These are phyloP conservation scores for Cheilosia urbana DNA, from an alignment of 2,888 invertebrate species.

Conservation along the genomic window DNA sequence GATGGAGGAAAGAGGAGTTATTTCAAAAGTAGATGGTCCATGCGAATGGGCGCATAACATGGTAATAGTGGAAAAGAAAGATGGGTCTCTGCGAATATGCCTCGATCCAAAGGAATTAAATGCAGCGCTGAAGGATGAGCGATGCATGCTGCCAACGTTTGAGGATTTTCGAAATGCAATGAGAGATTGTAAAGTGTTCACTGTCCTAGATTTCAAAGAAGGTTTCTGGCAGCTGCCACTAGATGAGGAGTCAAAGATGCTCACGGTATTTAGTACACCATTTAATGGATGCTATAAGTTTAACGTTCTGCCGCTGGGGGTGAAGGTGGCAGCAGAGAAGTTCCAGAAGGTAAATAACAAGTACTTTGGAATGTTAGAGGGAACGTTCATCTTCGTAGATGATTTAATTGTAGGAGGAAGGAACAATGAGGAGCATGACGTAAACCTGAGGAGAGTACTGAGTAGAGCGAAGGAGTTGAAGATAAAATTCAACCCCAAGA, in stretches of 20 bases:
- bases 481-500: too few species aligned
- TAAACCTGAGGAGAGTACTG: too few species aligned
- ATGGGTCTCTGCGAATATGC: conserved; percentile 15
- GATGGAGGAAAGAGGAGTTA: conserved; percentile 68
- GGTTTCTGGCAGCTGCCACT: background rate
- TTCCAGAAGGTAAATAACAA: conserved; percentile 38
- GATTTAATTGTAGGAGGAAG: too few species aligned
- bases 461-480: too few species aligned
- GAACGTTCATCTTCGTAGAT: too few species aligned
- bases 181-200: too few species aligned
- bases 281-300: conserved; percentile 37
- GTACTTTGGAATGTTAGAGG: conserved; percentile 4
- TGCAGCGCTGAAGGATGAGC: background rate
- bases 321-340: conserved; percentile 7
- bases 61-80: conserved; percentile 36
- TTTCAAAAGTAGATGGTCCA: conserved; percentile 31
- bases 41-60: conserved; percentile 57
- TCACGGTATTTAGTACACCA: too few species aligned
- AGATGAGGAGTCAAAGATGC: background rate
- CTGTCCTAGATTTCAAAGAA: background rate
- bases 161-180: too few species aligned
- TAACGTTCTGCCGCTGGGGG: conserved; percentile 1
- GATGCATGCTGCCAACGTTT: too few species aligned
- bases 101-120: conserved; percentile 39
- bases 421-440: too few species aligned